Base-by-base conservation (phyloP, 2,888 invertebrate species). In the Hololepta plana region DNA sequence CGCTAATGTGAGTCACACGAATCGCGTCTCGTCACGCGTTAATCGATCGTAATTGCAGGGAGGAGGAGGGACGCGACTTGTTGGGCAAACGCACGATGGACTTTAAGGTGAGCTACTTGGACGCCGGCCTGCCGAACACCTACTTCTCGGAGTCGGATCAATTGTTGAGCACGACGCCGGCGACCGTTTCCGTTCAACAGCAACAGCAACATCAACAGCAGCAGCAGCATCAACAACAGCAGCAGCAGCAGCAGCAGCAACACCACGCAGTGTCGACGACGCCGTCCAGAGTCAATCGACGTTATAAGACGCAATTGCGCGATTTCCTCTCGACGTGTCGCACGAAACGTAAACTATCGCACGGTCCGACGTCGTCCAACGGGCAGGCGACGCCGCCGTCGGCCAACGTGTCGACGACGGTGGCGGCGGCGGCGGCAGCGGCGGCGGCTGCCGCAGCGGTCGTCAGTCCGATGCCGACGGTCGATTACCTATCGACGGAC, bases 41-140 rank as follows among this genome's bases (percentile, higher is more conserved):
- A 10, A n/a, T 6, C 26, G n/a, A n/a, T n/a, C n/a, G n/a, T n/a
- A n/a, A n/a, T 54, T 60, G 19, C 56, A 91, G 90, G 72, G 96
- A 98, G 52, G 98, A 98, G 57, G 98, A 98, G 62, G 98, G 98
- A 7, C 72, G 90, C 36, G 96, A 96, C 57, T 61, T 98, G 33
- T 64, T 96, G 24, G 95, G 95, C 16, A 98, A 99, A 56, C 69
- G 98, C 37, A 96, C 95, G 4, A 93, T 93, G 84, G 95, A 96
- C 57, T 96, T 95, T 57, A 95, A 96, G 67, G 90, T 90, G 29
- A 93, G 93, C 51, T 96, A 96, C 57, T 66, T 95, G 44, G 91
- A 91, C 51, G 88, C 88, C 1, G 88, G 88, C 9, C 63, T 91
- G 35, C 85, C 87, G 9, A 88, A 84, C 45, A 73, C 79, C 29